phyloP scores from a whole-genome alignment of 2,113 vertebrate genomes.

The Archilochus colubris region DNA sequence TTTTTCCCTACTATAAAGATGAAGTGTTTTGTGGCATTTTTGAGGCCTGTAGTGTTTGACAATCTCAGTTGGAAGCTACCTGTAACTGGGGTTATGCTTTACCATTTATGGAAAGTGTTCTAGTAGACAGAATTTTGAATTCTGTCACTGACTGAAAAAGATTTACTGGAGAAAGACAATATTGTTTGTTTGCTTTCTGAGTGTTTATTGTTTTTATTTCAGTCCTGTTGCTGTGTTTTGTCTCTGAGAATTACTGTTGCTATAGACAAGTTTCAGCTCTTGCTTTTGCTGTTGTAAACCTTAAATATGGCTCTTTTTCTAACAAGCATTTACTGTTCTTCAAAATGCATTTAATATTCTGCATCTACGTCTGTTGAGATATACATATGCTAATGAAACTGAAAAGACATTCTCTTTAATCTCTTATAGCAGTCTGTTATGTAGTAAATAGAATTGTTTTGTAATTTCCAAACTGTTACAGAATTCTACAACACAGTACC shows the following conservation, averaged over 20 bases:
- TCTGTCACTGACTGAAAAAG: neutral
- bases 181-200: conserved; percentile 38
- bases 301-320: conserved; percentile 70
- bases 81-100: neutral
- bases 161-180: neutral
- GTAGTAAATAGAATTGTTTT: conserved; percentile 66
- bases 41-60: neutral
- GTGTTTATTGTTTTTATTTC: conserved; percentile 24
- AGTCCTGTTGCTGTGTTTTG: conserved; percentile 25
- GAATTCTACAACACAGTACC: too few species aligned
- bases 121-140: neutral
- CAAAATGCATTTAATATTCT: conserved; percentile 56
- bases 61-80: neutral
- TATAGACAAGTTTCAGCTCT: conserved; percentile 43
- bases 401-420: conserved; percentile 56
- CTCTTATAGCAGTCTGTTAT: conserved; percentile 70
- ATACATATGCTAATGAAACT: conserved; percentile 72
- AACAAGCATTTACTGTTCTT: conserved; percentile 63
- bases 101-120: neutral
- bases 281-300: conserved; percentile 56
- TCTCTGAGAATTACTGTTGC: conserved; percentile 2
- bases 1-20: neutral
- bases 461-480: conserved; percentile 36
- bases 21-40: neutral
- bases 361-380: conserved; percentile 69